Evolutionary conservation across 2,113 vertebrate species (phyloP), one percentile per base, ranked within the genome.

Genomic region (Pachyramphus minor): DNA sequence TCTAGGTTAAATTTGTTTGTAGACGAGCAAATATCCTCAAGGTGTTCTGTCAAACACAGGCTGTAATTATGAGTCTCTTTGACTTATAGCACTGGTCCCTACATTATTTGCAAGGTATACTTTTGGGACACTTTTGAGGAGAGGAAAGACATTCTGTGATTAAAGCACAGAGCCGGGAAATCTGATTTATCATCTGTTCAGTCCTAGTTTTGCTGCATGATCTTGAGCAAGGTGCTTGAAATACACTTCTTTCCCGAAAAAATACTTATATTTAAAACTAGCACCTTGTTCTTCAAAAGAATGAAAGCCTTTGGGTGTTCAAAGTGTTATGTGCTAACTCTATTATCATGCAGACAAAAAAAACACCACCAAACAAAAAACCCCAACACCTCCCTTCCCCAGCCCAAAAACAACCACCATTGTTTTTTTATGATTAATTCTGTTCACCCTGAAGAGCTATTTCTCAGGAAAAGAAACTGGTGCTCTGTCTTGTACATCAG

Each of bases 1-100:
- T 85, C 23, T 59, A 35, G 39, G n/a, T 73, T 76, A 93, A 82
- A 79, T 89, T 87, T 82, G 21, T 69, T 81, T 66, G 28, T 82
- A 79, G 58, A 50, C 27, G 15, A 76, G 23, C 14, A 76, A 91
- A 82, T 16, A 62, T 53, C 49, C 50, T 94, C 49, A 78, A 89
- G 62, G 58, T 55, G 69, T 79, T 68, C 28, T 80, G 39, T 55
- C 55, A 79, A 93, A 66, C 37, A 76, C 25, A 66, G 49, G 49
- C 25, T 50, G 39, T 45, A 87, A 85, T 69, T 76, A 47, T 66
- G 49, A 87, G 93, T 73, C 28, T 64, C 10, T 76, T 82, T 79
- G 67, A 83, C 55, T 88, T 85, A 44, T 2, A 84, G 39, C 50
- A 78, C 18, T 68, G 22, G n/a, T 93, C 42, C 9, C 53, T 73